Percentiles rank a stretch among this genome's conserved stretches.
Evolutionary conservation across 2,113 vertebrate genomes (phyloP).

Genomic region (Channa maculata): DNA sequence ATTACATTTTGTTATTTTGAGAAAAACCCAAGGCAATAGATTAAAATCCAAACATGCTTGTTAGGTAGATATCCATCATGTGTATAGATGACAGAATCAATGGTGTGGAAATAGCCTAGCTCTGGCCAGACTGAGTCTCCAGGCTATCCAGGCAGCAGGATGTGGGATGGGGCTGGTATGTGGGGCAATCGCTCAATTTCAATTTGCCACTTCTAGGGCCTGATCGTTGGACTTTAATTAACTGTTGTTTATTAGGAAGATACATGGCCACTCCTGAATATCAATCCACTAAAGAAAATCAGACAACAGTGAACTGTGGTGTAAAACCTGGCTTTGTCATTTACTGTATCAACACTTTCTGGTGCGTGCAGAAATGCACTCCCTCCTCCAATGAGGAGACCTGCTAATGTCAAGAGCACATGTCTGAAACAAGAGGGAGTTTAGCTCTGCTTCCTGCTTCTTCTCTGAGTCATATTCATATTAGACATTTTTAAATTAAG

Average conservation of each 20-base stretch:
- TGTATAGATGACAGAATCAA: slow-evolving; percentile 87
- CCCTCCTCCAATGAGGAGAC: slow-evolving; percentile 58
- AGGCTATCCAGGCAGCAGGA: slow-evolving; percentile 82
- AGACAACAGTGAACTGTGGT: slow-evolving; percentile 22
- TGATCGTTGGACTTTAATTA: slow-evolving; percentile 87
- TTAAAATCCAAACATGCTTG: slow-evolving; percentile 73
- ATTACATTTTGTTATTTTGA: slow-evolving; percentile 44
- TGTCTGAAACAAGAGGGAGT: slow-evolving; percentile 68
- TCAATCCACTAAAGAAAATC: slow-evolving; percentile 48
- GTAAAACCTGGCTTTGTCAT: slow-evolving; percentile 4
- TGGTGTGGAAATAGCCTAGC: slow-evolving; percentile 87
- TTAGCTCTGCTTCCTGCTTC: slow-evolving; percentile 55
- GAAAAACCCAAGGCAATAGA: slow-evolving; percentile 54
- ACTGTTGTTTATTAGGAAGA: slow-evolving; percentile 79
- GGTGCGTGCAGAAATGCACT: slow-evolving; percentile 48
- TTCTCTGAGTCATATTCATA: slow-evolving; percentile 48
- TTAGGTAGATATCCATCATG: slow-evolving; percentile 84
- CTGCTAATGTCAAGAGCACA: slow-evolving; percentile 77
- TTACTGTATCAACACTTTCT: slow-evolving; percentile 25
- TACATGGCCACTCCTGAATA: slow-evolving; percentile 54
- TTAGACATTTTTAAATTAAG: slow-evolving; percentile 72
- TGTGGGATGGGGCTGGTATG: slow-evolving; percentile 82
- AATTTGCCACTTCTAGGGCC: slow-evolving; percentile 81
- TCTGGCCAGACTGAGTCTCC: slow-evolving; percentile 84
- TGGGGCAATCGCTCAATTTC: slow-evolving; percentile 87